Conservation (phyloP, 2,888 invertebrate genomes). For the Drosophila stalkeri region DNA sequence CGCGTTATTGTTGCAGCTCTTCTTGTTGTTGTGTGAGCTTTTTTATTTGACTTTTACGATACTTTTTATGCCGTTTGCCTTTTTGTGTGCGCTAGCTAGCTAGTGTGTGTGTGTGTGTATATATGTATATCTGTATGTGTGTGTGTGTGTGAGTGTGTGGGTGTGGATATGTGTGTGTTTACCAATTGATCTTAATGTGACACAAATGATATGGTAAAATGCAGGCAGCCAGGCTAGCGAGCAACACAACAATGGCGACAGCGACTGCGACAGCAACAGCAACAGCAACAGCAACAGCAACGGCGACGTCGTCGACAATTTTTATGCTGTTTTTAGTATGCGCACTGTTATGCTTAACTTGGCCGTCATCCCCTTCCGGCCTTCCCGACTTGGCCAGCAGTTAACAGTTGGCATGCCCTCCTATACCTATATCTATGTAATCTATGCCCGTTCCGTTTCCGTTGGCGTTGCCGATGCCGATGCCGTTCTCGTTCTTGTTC, state of each 20-base stretch:
- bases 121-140: not conserved
- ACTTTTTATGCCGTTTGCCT: conserved; percentile 74
- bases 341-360: conserved; percentile 56
- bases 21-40: conserved; percentile 58
- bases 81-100: conserved; percentile 54
- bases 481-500: conserved; percentile 28
- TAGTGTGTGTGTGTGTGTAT: not conserved
- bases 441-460: conserved; percentile 21
- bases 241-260: conserved; percentile 65
- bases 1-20: conserved; percentile 44
- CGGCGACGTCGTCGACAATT: conserved; percentile 63
- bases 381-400: conserved; percentile 1
- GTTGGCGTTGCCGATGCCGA: conserved; percentile 12
- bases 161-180: conserved; percentile 66
- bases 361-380: not conserved
- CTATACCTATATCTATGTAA: conserved; percentile 16
- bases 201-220: conserved; percentile 83
- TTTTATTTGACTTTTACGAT: conserved; percentile 75
- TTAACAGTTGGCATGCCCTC: conserved; percentile 29
- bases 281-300: conserved; percentile 31
- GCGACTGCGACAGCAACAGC: conserved; percentile 28
- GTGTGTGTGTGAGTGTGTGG: conserved; percentile 14
- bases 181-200: conserved; percentile 84
- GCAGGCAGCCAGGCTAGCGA: conserved; percentile 61
- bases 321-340: conserved; percentile 74